Conservation (phyloP, 2,113 vertebrate species). For the Channa argus region DNA sequence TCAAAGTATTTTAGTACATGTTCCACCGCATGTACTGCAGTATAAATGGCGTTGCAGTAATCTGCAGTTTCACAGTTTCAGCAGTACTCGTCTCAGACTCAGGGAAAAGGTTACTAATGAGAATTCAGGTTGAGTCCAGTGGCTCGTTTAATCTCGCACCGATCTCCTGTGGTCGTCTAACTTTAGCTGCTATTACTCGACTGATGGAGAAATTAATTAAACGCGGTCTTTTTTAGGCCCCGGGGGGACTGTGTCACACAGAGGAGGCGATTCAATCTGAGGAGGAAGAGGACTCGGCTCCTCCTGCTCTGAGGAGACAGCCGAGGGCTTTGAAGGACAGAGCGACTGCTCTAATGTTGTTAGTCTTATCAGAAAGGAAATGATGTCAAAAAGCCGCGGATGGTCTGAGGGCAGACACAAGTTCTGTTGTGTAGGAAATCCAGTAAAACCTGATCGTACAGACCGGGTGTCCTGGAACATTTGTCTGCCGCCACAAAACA, state of each 20-base stretch:
- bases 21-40: too few species aligned
- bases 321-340: slow-evolving; percentile 23
- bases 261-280: slow-evolving; percentile 59
- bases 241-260: slow-evolving; percentile 61
- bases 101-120: slow-evolving; percentile 50
- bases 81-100: background rate
- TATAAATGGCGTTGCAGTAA: too few species aligned
- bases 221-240: slow-evolving; percentile 65
- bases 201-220: slow-evolving; percentile 74
- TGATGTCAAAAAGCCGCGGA: background rate
- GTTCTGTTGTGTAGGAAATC: too few species aligned
- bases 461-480: too few species aligned
- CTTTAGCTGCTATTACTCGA: slow-evolving; percentile 76
- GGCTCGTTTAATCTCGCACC: slow-evolving; percentile 57
- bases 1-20: too few species aligned
- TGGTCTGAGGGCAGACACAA: background rate
- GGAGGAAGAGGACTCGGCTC: slow-evolving; percentile 7
- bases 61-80: too few species aligned
- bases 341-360: background rate
- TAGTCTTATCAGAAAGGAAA: too few species aligned
- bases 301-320: slow-evolving; percentile 7
- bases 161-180: slow-evolving; percentile 67
- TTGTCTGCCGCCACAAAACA: too few species aligned
- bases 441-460: too few species aligned
- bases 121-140: slow-evolving; percentile 54